A percentile compares a stretch with the other conserved stretches of the same genome.
Conservation (phyloP, 2,888 invertebrate genomes). For the Drosophila affinis region DNA sequence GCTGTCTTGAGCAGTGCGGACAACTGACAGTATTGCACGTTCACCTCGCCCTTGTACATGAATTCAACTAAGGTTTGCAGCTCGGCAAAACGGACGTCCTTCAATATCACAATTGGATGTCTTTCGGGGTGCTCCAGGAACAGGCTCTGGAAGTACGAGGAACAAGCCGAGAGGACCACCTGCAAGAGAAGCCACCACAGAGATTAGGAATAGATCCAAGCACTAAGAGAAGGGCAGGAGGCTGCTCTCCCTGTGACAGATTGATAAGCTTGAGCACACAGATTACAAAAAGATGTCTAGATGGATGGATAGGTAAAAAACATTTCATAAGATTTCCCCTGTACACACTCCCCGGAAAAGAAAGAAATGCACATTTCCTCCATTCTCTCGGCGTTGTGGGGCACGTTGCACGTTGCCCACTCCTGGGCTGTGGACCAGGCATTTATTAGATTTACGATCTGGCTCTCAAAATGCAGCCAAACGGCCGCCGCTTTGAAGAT, state of each 20-base stretch:
- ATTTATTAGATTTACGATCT: conserved; percentile 81
- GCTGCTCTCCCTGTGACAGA: no score
- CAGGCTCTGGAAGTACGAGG: conserved; percentile 96
- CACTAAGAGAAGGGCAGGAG: no score
- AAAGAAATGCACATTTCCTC: background rate
- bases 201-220: background rate
- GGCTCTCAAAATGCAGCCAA: conserved; percentile 47
- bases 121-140: conserved; percentile 96
- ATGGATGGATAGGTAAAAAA: background rate
- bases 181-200: conserved; percentile 76
- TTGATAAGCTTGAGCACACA: no score
- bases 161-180: conserved; percentile 97
- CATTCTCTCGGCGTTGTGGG: background rate
- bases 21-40: conserved; percentile 96
- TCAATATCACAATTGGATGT: conserved; percentile 96
- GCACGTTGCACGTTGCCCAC: conserved; percentile 4
- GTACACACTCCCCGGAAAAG: background rate
- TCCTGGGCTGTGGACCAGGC: conserved; percentile 27
- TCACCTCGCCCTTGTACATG: conserved; percentile 98
- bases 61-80: conserved; percentile 96
- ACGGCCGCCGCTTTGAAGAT: conserved; percentile 66
- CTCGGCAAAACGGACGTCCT: conserved; percentile 96
- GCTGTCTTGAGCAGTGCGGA: conserved; percentile 95
- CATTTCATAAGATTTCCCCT: no score
- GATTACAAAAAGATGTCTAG: no score